Evolutionary conservation across 2,113 vertebrate species (phyloP).

Genomic region (Labrus mixtus): DNA sequence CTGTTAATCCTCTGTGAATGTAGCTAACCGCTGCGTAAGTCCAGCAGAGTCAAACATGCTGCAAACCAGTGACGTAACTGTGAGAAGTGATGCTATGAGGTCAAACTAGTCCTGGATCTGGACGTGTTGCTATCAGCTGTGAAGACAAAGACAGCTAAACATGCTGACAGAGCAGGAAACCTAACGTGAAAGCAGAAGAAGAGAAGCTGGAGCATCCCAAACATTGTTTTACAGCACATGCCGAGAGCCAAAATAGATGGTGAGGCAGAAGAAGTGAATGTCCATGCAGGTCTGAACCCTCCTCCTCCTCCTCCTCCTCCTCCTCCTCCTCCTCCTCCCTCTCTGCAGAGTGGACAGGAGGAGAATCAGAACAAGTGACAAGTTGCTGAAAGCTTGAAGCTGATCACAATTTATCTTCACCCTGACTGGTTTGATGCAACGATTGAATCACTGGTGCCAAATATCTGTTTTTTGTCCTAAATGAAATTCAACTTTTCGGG

Average conservation of each 20-base stretch:
- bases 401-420: too few species aligned
- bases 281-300: too few species aligned
- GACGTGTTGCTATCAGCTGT: background rate
- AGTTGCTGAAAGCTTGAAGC: too few species aligned
- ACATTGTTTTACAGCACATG: background rate
- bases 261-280: background rate
- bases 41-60: background rate
- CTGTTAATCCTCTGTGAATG: constrained; percentile 13
- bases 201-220: background rate
- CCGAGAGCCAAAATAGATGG: background rate
- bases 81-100: background rate
- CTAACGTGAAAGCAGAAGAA: constrained; percentile 7
- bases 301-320: too few species aligned
- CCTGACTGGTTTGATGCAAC: too few species aligned
- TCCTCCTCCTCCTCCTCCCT: too few species aligned
- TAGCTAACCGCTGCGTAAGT: background rate
- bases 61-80: constrained; percentile 3
- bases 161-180: background rate
- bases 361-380: too few species aligned
- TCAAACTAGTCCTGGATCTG: background rate
- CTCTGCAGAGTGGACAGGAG: too few species aligned
- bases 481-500: too few species aligned
- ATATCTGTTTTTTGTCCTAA: too few species aligned
- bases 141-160: too few species aligned
- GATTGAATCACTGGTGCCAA: too few species aligned